phyloP scores from a whole-genome alignment of 2,797 vertebrate species.

The Pitangus sulphuratus region DNA sequence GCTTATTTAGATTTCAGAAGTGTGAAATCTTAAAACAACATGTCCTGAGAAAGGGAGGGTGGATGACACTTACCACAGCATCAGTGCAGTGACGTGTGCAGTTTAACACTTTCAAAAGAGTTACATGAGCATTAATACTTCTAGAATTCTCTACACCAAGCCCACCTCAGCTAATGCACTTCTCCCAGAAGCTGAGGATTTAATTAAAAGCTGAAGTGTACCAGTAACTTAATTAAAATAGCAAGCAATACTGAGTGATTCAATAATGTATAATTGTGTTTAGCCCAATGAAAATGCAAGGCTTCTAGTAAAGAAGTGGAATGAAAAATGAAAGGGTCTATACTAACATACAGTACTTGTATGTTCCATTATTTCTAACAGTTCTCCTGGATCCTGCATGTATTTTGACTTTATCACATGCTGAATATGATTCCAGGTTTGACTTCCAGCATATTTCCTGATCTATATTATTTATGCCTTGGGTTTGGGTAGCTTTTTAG shows the following conservation, averaged over 20 bases:
- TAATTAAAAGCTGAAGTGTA: slow-evolving; percentile 66
- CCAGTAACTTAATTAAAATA: slow-evolving; percentile 67
- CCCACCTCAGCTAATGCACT: background rate
- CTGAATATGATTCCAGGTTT: background rate
- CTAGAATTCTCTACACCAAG: background rate
- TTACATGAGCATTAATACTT: background rate
- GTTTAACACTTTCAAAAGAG: background rate
- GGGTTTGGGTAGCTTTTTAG: background rate
- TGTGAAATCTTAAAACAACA: background rate
- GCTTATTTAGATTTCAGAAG: background rate
- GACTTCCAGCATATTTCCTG: background rate
- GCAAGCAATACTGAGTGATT: slow-evolving; percentile 40
- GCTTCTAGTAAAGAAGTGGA: slow-evolving; percentile 37
- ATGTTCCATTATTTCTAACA: background rate
- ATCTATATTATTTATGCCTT: background rate
- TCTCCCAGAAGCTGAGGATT: slow-evolving; percentile 54
- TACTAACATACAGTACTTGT: background rate
- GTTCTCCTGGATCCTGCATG: background rate
- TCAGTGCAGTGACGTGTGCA: background rate
- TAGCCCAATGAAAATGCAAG: slow-evolving; percentile 52
- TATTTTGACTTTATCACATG: background rate
- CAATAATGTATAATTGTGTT: slow-evolving; percentile 48
- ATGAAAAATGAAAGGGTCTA: slow-evolving; percentile 35
- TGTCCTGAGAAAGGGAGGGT: background rate
- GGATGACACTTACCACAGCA: background rate